Evolutionary conservation across 2,888 invertebrate genomes (phyloP).

Genomic region (Clunio marinus): DNA sequence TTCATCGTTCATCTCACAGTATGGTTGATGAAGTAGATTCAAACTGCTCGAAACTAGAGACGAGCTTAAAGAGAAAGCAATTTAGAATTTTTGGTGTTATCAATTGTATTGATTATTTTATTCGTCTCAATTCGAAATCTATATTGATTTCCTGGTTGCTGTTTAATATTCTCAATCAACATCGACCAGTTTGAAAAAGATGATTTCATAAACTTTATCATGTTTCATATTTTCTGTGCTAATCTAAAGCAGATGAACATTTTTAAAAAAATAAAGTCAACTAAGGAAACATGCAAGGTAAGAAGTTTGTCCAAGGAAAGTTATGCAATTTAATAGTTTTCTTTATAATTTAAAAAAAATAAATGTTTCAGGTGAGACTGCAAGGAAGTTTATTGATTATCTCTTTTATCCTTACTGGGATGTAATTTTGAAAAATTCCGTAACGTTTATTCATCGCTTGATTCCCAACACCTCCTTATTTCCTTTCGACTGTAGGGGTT

Average conservation of each 20-base stretch:
- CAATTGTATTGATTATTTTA: slow-evolving; percentile 32
- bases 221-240: too few species aligned
- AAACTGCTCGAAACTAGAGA: not conserved
- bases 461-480: slow-evolving; percentile 13
- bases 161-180: not conserved
- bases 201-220: too few species aligned
- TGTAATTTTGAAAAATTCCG: slow-evolving; percentile 24
- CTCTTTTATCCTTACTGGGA: too few species aligned
- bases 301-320: too few species aligned
- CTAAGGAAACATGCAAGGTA: too few species aligned
- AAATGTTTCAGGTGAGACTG: too few species aligned
- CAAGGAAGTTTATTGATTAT: too few species aligned
- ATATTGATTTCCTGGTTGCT: not conserved
- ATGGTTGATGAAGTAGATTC: slow-evolving; percentile 3
- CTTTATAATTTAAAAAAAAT: too few species aligned
- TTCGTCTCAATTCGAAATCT: not conserved
- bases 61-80: not conserved
- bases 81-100: slow-evolving; percentile 29
- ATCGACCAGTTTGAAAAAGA: not conserved
- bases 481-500: too few species aligned
- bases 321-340: too few species aligned
- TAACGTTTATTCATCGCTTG: slow-evolving; percentile 19
- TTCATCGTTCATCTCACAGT: slow-evolving; percentile 1
- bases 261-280: too few species aligned
- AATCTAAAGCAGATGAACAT: too few species aligned